Evolutionary conservation across 2,113 vertebrate species (phyloP).

Genomic region (Lepus europaeus): DNA sequence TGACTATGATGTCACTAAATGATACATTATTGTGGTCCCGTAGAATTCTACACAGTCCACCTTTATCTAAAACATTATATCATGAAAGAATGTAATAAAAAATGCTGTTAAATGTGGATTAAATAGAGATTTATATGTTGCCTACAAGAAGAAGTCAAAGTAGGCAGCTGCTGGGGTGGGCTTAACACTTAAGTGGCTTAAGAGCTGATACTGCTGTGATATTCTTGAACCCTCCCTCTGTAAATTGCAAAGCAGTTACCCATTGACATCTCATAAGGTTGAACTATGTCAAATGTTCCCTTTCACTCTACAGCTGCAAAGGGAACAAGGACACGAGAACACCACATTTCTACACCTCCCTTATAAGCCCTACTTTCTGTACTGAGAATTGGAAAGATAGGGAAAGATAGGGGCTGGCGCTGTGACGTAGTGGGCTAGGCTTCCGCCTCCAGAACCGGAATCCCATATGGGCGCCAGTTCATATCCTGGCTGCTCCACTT

Average conservation of each 20-base stretch:
- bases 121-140: not conserved
- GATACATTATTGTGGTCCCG: not conserved
- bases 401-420: too few relatives aligned
- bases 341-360: not conserved
- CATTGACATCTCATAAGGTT: not conserved
- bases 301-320: not conserved
- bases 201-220: not conserved
- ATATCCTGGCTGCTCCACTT: too few relatives aligned
- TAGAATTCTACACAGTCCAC: not conserved
- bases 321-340: not conserved
- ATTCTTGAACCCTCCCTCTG: not conserved
- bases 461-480: too few relatives aligned
- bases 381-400: too few relatives aligned
- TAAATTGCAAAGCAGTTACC: not conserved
- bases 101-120: not conserved
- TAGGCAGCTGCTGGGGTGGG: not conserved
- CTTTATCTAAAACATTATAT: not conserved
- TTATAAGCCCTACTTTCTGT: too few relatives aligned
- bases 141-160: not conserved
- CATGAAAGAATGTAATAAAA: not conserved
- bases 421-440: too few relatives aligned
- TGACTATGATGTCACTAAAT: not conserved
- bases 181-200: not conserved
- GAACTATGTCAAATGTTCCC: not conserved
- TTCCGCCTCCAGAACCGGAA: too few relatives aligned